These are phyloP conservation scores for Platyscapa corneri DNA, from an alignment of 1,140 invertebrate species.

Conservation along the genomic window DNA sequence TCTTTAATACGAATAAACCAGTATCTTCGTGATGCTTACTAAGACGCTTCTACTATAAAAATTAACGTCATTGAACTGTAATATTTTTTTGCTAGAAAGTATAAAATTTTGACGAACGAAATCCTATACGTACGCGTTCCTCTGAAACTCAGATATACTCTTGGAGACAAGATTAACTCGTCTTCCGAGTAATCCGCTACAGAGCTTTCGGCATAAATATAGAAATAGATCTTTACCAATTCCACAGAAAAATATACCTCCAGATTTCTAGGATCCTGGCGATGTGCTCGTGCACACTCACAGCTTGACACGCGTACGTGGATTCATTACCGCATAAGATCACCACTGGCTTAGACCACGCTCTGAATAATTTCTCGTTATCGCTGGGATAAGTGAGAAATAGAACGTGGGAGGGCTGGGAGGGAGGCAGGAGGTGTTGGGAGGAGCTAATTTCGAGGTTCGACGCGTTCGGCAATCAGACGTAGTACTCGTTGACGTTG, in stretches of 20 bases:
- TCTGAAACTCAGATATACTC: neutral
- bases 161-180: neutral
- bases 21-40: neutral
- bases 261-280: neutral
- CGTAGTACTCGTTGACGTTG: conserved; percentile 74
- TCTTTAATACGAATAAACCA: neutral
- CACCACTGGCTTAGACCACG: neutral
- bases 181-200: neutral
- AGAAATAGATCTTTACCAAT: neutral
- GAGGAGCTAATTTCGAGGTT: conserved; percentile 40
- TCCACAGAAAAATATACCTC: neutral
- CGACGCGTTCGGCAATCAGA: conserved; percentile 70
- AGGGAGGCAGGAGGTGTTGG: neutral
- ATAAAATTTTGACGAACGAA: neutral
- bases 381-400: neutral
- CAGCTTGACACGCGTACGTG: too few relatives aligned
- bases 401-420: neutral
- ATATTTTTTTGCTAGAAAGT: neutral
- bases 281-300: neutral
- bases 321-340: neutral
- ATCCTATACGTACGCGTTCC: neutral
- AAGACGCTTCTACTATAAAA: neutral
- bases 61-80: neutral
- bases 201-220: neutral
- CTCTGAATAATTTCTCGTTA: neutral